Conservation (phyloP, 2,113 vertebrate species). For the Heterocephalus glaber region DNA sequence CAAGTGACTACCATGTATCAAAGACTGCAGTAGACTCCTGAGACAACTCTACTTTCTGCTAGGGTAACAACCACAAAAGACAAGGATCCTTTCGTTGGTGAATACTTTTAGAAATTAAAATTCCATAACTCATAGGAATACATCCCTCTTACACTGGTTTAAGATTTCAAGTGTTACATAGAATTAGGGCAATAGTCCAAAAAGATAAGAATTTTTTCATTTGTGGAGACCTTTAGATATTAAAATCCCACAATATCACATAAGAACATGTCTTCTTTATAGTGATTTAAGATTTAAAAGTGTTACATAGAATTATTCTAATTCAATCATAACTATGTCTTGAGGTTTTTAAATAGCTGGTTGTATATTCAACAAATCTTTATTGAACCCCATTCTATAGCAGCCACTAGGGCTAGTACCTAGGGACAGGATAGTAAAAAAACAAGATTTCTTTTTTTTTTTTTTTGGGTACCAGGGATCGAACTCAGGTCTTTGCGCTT, state of each 20-base stretch:
- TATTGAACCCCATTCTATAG: not conserved
- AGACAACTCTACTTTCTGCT: not conserved
- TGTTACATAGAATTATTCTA: not conserved
- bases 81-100: not conserved
- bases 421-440: not conserved
- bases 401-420: not conserved
- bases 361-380: not conserved
- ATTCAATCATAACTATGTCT: not conserved
- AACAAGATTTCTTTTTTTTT: no score
- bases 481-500: no score
- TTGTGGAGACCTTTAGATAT: slow-evolving; percentile 14
- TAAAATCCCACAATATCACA: not conserved
- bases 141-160: not conserved
- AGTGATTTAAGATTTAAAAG: not conserved
- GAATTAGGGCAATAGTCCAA: not conserved
- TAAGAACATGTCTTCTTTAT: not conserved
- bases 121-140: not conserved
- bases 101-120: not conserved
- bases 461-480: no score
- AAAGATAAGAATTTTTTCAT: not conserved
- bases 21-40: not conserved
- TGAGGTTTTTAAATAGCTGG: not conserved
- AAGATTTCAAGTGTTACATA: not conserved
- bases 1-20: not conserved
- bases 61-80: not conserved